Base-by-base conservation (phyloP, 2,797 vertebrate genomes). In the Pseudomugil tenellus region DNA sequence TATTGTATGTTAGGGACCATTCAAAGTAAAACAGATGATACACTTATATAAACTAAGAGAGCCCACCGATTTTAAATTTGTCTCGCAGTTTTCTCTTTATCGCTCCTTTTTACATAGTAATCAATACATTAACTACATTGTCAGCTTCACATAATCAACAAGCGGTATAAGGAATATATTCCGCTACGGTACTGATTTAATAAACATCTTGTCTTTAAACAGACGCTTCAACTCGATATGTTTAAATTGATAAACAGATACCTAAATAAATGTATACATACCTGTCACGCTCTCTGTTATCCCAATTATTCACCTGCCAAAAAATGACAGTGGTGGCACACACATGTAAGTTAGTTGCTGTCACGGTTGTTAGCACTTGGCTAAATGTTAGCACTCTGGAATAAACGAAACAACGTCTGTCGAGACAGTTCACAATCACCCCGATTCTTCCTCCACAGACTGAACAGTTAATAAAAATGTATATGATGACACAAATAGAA, bases 291-390 rank as follows among this genome's bases (percentile, higher is more conserved):
- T 56, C 16, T 39, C 14, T 56, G 49, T 16, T 60, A 37, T 65
- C 58, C 12, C 56, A 28, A 26, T 19, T 16, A 48, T 53, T 62
- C 21, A 8, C 8, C 48, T 35, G 66, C 35, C 67, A 75, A 11
- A 17, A 61, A 58, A 63, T 76, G 83, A 80, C 83, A 81, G 69
- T 54, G 57, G 1, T 2, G 16, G n/a, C 1, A 26, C 57, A 59
- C 74, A 70, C 89, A 76, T 87, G 89, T 17, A 83, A 53, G 75
- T 75, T 53, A 35, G 46, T 39, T 58, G 70, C 68, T 58, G 63
- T 75, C 70, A 76, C 55, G 84, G 80, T 86, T 81, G 79, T 89
- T 88, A 91, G 87, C 91, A 83, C 67, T 70, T n/a, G 17, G 86
- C 85, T 89, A 88, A 81, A 67, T 32, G 19, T 49, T 58, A 78